Evolutionary conservation across 2,797 vertebrate species (phyloP), one percentile per base, ranked within the genome.

Genomic region (Malurus splendens): DNA sequence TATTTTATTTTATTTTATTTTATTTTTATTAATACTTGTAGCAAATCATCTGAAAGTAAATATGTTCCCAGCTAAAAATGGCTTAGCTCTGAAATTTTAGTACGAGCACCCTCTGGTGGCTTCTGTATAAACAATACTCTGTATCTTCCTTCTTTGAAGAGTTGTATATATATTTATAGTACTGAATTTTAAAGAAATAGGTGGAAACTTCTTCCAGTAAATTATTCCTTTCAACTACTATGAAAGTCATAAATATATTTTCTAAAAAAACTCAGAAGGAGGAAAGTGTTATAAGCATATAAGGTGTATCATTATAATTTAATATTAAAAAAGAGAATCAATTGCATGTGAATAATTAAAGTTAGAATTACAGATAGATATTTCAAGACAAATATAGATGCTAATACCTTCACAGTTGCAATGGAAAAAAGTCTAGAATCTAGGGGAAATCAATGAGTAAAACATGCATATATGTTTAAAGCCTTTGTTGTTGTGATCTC

Each of bases 51-150:
- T 18, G 62, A 76, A 76, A 74, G 28, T 7, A 33, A 17, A 60
- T 47, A 2, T 15, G 6, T 62, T 41, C 18, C 27, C 14, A 67
- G 7, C 7, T 30, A 45, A 39, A 60, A 66, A 56, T 9, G 13
- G 15, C 45, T 56, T 68, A 15, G 4, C 13, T 6, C 24, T 25
- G 52, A 89, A 15, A 10, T 78, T 83, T 89, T 90, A 55, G 7
- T 86, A 80, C 60, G 68, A 86, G 36, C 25, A 51, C 86, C 78
- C 88, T 92, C 92, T 93, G 51, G 78, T 86, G 91, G 54, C 28
- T 47, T 13, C 18, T 9, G 0, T 22, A 1, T 33, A 42, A 71
- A 33, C 3, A 23, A 11, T 4, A 15, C 6, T 19, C 6, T 11
- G 3, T 6, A 2, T 32, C 5, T 14, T 7, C 7, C 6, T 16